Evolutionary conservation across 1,140 invertebrate genomes (phyloP), one percentile per base, ranked within the genome.

Genomic region (Hypsibius dujardini): DNA sequence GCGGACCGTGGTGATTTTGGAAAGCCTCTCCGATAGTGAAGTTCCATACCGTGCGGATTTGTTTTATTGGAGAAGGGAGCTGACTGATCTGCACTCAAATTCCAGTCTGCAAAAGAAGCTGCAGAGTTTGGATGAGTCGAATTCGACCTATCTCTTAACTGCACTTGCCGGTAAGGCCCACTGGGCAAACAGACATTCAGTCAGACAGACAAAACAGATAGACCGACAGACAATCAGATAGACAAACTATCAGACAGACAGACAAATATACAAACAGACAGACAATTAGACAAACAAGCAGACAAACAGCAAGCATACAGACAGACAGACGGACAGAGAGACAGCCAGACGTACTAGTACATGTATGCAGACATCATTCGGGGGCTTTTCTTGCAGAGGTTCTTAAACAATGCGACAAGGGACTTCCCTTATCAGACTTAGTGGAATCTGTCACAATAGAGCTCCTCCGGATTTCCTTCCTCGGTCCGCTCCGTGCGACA

Each of bases 401-500:
- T 42, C 3, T 67, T 7, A 3, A 67, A 42, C 12, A 67, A 3
- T 67, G 62, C 45, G 62, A 67, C 45, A 67, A 42, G 3, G 3
- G n/a, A n/a, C n/a, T n/a, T n/a, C n/a, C 62, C 3, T 14, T 67
- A 42, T 14, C 45, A 42, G 62, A 67, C 45, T 42, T 67, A 3
- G 62, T 67, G 3, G 62, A 67, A 42, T 3, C 62, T 12, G 42
- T 67, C 62, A 14, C 62, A 42, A 14, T 67, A 42, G 62, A 67
- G 42, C 12, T 67, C 45, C 42, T 67, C 12, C 7, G 42, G 7
- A 7, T 67, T 7, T 67, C 62, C 7, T 67, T 67, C 42, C 42
- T 67, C 12, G 62, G 62, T 7, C 42, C 62, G 3, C 42, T 14
- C 12, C 62, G 62, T 14, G 42, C 42, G 3, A 67, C 62, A 42